Base-by-base conservation (phyloP, 2,888 invertebrate species). In the Noctua fimbriata region DNA sequence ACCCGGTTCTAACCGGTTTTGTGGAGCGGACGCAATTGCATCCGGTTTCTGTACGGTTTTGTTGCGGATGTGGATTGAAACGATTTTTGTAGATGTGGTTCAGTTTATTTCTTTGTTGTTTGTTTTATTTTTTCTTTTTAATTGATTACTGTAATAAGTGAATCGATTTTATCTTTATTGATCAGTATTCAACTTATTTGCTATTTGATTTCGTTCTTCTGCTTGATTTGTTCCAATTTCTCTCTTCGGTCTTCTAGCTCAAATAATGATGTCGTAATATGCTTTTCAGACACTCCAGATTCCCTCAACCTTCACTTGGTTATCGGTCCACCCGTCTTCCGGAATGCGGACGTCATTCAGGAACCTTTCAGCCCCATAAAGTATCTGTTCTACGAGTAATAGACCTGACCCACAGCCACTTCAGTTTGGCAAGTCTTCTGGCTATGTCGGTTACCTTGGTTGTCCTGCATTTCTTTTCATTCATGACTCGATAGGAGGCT, bases 11-110 rank as follows among this genome's bases (percentile, higher is more conserved):
- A 74, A 65, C 80, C 84, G n/a, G 69, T 69, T 85, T 73, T 81
- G 52, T 86, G 63, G 71, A 76, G 65, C 66, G 72, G 49, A 75
- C 49, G 44, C 81, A 66, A 76, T 73, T 44, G 71, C 49, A 63
- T 85, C 82, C 88, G 82, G 69, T 65, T 85, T 74, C 24, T 32
- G 70, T 71, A 67, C 81, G 85, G 73, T 76, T 69, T 73, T 86
- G 41, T 72, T 67, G 52, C 69, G 82, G 72, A 70, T 75, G 55
- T 18, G 73, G 32, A 80, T 84, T 72, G 60, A 52, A 69, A 41
- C 21, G 55, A 52, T 36, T 77, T 52, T 67, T 18, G 55, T 72
- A 36, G n/a, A 32, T 47, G 55, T 32, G 36, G 24, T 41, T 36
- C 0, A 52, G 24, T 75, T 71, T 55, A 14, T 32, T 69, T 44